A percentile compares a stretch with the other conserved stretches of the same genome.
These are phyloP conservation scores for Lasioglossum malachurum DNA, from an alignment of 2,888 invertebrate genomes.

Conservation along the genomic window DNA sequence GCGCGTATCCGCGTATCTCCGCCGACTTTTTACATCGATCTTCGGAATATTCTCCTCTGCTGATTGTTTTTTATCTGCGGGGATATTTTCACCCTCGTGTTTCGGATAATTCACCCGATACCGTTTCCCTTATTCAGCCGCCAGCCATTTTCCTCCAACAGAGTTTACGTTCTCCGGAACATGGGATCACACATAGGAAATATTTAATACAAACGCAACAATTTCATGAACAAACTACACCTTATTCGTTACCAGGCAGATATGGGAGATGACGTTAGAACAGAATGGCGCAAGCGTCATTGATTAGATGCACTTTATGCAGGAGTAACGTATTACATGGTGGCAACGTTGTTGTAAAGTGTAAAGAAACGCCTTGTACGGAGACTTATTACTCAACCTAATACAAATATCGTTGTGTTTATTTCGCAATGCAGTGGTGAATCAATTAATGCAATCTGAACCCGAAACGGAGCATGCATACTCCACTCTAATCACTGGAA, in stretches of 20 bases:
- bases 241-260: background rate
- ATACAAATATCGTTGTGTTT: background rate
- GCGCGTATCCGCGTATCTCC: slow-evolving; percentile 31
- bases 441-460: background rate
- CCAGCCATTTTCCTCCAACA: background rate
- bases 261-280: background rate
- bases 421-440: background rate
- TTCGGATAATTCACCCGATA: background rate
- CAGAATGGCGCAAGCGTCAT: background rate
- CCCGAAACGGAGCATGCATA: background rate
- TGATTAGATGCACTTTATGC: background rate
- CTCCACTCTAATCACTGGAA: slow-evolving; percentile 42
- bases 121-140: background rate
- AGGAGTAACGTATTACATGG: background rate
- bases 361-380: background rate
- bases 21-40: slow-evolving; percentile 33
- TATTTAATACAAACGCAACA: background rate
- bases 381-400: background rate
- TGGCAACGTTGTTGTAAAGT: background rate
- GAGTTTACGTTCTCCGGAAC: background rate
- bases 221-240: background rate
- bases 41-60: slow-evolving; percentile 13
- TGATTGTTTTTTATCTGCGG: background rate
- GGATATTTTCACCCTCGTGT: too few species aligned
- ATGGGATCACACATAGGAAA: background rate